phyloP scores from a whole-genome alignment of 1,140 invertebrate genomes.

The Chrysomallon squamiferum region DNA sequence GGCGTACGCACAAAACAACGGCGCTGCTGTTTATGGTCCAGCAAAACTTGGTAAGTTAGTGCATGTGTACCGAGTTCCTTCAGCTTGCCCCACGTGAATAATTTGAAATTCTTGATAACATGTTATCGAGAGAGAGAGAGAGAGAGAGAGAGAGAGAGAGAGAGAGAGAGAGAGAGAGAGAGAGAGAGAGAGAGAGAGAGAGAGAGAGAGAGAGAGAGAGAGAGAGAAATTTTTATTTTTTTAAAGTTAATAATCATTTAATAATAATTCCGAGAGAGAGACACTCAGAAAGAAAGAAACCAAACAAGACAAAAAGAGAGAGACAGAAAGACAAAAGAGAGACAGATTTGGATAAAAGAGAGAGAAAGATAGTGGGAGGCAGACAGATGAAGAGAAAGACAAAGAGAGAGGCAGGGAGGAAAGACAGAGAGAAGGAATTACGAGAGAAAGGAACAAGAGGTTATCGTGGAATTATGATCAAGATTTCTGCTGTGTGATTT shows the following conservation, averaged over 20 bases:
- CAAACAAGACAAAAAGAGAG: neutral
- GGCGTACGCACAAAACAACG: neutral
- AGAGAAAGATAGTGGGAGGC: no score
- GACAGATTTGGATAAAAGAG: neutral
- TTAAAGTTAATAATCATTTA: neutral
- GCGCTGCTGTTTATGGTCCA: neutral
- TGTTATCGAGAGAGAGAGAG: neutral
- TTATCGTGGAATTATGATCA: no score
- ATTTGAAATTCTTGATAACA: no score
- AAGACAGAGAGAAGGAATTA: no score
- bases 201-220: neutral
- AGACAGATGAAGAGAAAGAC: no score
- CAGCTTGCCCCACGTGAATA: no score
- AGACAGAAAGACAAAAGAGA: neutral
- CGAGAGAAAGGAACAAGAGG: no score
- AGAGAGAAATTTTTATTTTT: neutral
- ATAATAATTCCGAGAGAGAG: no score
- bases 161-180: neutral
- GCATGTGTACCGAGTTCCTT: neutral
- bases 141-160: neutral
- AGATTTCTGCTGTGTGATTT: no score
- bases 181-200: neutral
- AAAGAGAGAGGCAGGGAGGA: no score
- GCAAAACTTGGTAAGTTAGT: constrained; percentile 2
- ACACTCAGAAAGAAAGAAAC: no score